These are phyloP conservation scores for Gonioctena quinquepunctata DNA, from an alignment of 1,140 invertebrate genomes.

Conservation along the genomic window DNA sequence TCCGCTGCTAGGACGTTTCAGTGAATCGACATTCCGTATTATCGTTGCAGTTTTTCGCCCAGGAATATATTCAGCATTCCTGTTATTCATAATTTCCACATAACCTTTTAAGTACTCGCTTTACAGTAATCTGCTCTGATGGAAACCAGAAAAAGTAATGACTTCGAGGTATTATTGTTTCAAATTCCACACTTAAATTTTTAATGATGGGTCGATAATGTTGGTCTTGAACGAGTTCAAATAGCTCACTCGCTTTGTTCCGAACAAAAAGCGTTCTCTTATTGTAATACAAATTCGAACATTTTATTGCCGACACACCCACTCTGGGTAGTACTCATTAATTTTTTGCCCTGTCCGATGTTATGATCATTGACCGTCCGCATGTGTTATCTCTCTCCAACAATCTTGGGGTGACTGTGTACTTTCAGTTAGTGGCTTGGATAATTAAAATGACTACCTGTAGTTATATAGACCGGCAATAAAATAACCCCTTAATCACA, in stretches of 20 bases:
- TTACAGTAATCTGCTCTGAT: background rate
- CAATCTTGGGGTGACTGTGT: background rate
- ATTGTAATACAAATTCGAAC: conserved; percentile 14
- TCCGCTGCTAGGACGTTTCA: no score
- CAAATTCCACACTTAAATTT: background rate
- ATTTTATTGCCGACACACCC: conserved; percentile 30
- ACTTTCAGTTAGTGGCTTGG: background rate
- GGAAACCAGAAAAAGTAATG: background rate
- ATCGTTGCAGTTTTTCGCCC: background rate
- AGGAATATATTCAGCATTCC: background rate
- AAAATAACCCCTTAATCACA: no score
- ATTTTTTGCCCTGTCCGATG: conserved; percentile 20
- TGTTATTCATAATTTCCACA: background rate
- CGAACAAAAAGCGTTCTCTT: background rate
- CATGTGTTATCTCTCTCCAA: conserved; percentile 25
- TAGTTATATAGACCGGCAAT: no score
- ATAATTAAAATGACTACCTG: no score
- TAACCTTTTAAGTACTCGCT: background rate
- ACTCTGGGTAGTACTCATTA: conserved; percentile 30
- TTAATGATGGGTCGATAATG: background rate
- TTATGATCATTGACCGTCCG: conserved; percentile 10
- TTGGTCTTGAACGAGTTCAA: background rate
- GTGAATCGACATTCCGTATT: background rate
- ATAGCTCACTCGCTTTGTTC: background rate
- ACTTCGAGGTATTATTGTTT: background rate